A percentile compares a stretch with the other conserved stretches of the same genome.
Evolutionary conservation across 2,888 invertebrate species (phyloP).

Genomic region (Drosophila picticornis): DNA sequence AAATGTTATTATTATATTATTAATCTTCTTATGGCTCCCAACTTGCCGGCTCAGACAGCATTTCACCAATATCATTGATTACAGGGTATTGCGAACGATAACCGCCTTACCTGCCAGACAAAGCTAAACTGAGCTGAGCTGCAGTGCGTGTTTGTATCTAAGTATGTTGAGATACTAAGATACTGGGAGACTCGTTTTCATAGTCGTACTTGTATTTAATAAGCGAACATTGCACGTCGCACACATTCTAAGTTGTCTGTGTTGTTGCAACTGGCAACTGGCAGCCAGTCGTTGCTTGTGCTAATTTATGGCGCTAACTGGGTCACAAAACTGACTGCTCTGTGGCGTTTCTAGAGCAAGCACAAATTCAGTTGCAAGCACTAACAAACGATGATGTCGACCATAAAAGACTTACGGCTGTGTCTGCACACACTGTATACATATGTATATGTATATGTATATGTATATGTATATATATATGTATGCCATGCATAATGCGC

Average conservation of each 20-base stretch:
- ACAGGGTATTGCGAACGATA: constrained; percentile 33
- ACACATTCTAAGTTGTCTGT: constrained; percentile 40
- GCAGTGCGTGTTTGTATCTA: constrained; percentile 37
- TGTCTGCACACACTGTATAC: not conserved
- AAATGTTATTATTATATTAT: not conserved
- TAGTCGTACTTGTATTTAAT: constrained; percentile 52
- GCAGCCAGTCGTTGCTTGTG: constrained; percentile 54
- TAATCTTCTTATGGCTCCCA: not conserved
- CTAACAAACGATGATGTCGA: constrained; percentile 42
- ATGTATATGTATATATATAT: constrained; percentile 4
- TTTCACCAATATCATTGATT: no score
- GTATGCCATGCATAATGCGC: constrained; percentile 67
- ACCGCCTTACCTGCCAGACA: constrained; percentile 15
- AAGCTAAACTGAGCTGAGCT: constrained; percentile 8
- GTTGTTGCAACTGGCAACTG: constrained; percentile 15
- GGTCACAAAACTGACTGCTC: constrained; percentile 60
- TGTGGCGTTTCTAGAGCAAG: constrained; percentile 68
- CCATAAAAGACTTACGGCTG: constrained; percentile 72
- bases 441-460: constrained; percentile 7
- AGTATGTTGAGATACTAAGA: constrained; percentile 41
- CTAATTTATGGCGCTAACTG: constrained; percentile 74
- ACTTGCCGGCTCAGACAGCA: not conserved
- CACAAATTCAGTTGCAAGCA: constrained; percentile 49
- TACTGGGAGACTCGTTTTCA: constrained; percentile 23
- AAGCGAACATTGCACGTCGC: constrained; percentile 48